Evolutionary conservation across 2,113 vertebrate species (phyloP).

Genomic region (Craseonycteris thonglongyai): DNA sequence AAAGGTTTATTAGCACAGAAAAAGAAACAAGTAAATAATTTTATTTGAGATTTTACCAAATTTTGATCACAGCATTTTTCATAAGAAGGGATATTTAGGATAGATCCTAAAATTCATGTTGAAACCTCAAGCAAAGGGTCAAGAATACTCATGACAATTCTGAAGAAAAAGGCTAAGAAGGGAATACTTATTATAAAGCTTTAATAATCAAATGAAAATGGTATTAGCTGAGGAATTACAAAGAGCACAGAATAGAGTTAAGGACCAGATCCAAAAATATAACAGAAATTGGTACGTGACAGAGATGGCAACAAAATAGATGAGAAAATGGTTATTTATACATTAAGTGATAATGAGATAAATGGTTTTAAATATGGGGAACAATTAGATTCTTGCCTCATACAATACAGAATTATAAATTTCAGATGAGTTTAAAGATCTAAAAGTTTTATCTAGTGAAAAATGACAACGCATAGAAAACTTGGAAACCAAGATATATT

Average conservation of each 20-base stretch:
- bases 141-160: neutral
- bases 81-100: neutral
- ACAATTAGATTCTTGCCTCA: neutral
- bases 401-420: neutral
- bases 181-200: neutral
- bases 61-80: neutral
- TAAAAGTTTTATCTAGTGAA: neutral
- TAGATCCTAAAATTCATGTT: neutral
- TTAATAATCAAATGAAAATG: slow-evolving; percentile 31
- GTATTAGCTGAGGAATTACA: slow-evolving; percentile 4
- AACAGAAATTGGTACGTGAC: neutral
- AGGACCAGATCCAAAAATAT: neutral
- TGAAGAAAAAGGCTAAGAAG: neutral
- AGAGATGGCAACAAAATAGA: neutral
- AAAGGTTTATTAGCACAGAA: neutral
- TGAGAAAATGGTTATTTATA: neutral
- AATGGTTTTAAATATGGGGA: neutral
- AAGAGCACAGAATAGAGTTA: neutral
- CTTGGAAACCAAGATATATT: neutral
- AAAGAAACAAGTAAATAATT: neutral
- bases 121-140: neutral
- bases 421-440: neutral
- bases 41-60: neutral
- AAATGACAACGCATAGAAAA: neutral
- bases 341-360: neutral